Conservation (phyloP, 2,797 vertebrate genomes). For the Arremon aurantiirostris region DNA sequence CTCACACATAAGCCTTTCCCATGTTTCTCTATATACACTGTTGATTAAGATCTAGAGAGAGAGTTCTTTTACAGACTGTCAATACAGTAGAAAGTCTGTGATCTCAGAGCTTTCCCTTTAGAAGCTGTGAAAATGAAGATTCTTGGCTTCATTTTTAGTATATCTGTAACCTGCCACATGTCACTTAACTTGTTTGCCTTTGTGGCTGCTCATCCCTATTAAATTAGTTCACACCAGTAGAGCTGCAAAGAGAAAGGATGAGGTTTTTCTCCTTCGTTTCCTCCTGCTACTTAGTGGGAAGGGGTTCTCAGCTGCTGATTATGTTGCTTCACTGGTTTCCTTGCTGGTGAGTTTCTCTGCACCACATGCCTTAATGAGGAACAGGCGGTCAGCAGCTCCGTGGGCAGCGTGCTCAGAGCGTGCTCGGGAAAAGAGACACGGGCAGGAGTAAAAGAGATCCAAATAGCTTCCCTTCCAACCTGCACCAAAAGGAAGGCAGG, state of each 20-base stretch:
- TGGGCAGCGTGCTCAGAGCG: background rate
- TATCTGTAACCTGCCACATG: background rate
- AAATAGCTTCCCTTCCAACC: background rate
- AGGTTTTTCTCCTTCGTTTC: conserved; percentile 40
- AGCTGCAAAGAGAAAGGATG: conserved; percentile 31
- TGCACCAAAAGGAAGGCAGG: background rate
- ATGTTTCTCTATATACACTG: background rate
- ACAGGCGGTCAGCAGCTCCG: background rate
- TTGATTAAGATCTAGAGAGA: background rate
- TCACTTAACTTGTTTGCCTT: conserved; percentile 26
- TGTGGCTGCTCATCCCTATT: conserved; percentile 39
- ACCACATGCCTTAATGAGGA: background rate
- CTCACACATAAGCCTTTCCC: background rate
- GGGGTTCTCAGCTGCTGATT: conserved; percentile 9
- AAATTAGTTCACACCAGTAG: conserved; percentile 42
- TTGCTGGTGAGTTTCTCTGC: background rate
- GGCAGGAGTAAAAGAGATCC: background rate
- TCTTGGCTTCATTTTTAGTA: background rate
- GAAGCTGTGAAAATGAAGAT: conserved; percentile 5
- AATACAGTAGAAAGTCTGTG: background rate
- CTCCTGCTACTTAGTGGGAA: background rate
- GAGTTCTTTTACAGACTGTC: background rate
- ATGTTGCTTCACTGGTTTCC: background rate
- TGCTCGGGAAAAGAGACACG: accelerated
- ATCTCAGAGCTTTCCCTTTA: background rate